A percentile compares a stretch with the other conserved stretches of the same genome.
Conservation (phyloP, 1,140 invertebrate genomes). For the Trissolcus basalis region DNA sequence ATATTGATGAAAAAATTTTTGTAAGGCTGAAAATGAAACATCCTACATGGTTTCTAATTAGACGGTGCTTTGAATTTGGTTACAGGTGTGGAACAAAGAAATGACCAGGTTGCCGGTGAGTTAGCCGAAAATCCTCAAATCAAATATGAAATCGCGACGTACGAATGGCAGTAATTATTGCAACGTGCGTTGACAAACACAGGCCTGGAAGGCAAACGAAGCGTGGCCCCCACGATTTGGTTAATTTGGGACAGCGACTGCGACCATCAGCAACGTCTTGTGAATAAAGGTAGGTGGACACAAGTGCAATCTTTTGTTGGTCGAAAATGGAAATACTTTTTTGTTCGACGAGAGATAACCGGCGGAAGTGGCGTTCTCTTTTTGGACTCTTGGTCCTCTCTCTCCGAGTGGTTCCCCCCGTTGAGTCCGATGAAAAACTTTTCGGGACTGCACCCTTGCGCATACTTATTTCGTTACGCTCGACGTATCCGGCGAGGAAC, state of each 20-base stretch:
- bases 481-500: constrained; percentile 43
- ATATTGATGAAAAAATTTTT: too few species aligned
- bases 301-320: constrained; percentile 47
- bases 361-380: constrained; percentile 47
- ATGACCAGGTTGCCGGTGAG: neutral
- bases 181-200: constrained; percentile 10
- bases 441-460: constrained; percentile 46
- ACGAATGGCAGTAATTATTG: constrained; percentile 17
- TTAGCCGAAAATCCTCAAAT: neutral
- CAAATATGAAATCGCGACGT: constrained; percentile 1
- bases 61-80: neutral
- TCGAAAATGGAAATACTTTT: constrained; percentile 33
- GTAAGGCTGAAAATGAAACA: too few species aligned
- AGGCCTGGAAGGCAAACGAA: constrained; percentile 40
- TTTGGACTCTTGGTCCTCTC: constrained; percentile 16
- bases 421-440: constrained; percentile 47
- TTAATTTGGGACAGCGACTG: constrained; percentile 33
- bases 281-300: constrained; percentile 25
- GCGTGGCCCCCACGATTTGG: constrained; percentile 21
- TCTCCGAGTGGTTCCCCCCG: too few species aligned
- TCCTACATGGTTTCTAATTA: too few species aligned
- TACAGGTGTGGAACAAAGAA: neutral
- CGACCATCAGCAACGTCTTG: constrained; percentile 1
- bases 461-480: constrained; percentile 57
- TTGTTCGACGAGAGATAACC: constrained; percentile 29